phyloP scores from a whole-genome alignment of 2,888 invertebrate genomes.

The Microdon myrmicae region DNA sequence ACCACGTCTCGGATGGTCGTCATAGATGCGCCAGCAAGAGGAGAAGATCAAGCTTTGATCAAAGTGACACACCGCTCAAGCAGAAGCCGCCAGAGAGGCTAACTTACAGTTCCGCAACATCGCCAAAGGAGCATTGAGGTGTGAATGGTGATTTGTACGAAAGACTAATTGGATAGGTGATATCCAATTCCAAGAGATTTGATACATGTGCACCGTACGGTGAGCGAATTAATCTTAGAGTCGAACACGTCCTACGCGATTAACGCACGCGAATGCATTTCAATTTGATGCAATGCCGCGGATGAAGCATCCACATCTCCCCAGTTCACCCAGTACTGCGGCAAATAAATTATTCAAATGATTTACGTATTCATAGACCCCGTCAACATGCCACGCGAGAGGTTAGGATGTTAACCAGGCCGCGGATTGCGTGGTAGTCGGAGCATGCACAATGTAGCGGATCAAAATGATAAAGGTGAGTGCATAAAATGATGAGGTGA shows the following conservation, averaged over 20 bases:
- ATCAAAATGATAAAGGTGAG: too few relatives aligned
- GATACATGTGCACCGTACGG: conserved; percentile 36
- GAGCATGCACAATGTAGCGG: too few relatives aligned
- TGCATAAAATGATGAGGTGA: too few relatives aligned
- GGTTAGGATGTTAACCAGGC: conserved; percentile 46
- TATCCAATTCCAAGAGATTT: conserved; percentile 44
- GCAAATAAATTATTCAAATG: conserved; percentile 48
- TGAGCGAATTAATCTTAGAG: conserved; percentile 43
- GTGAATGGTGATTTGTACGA: conserved; percentile 50
- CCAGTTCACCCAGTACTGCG: conserved; percentile 11
- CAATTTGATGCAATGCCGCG: conserved; percentile 20
- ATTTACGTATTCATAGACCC: conserved; percentile 26
- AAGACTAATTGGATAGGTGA: conserved; percentile 49
- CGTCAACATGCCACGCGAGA: conserved; percentile 39
- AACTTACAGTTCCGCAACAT: conserved; percentile 39
- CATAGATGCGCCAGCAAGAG: conserved; percentile 27
- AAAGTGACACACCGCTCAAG: conserved; percentile 37
- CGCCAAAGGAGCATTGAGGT: conserved; percentile 43
- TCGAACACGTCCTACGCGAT: conserved; percentile 13
- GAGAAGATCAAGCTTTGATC: conserved; percentile 45
- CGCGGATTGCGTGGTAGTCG: too few relatives aligned
- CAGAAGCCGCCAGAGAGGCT: conserved; percentile 22
- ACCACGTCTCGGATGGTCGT: conserved; percentile 32
- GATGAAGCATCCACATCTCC: conserved; percentile 6
- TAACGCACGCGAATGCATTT: conserved; percentile 28